Conservation (phyloP, 2,113 vertebrate species). For the Barnardius zonarius region DNA sequence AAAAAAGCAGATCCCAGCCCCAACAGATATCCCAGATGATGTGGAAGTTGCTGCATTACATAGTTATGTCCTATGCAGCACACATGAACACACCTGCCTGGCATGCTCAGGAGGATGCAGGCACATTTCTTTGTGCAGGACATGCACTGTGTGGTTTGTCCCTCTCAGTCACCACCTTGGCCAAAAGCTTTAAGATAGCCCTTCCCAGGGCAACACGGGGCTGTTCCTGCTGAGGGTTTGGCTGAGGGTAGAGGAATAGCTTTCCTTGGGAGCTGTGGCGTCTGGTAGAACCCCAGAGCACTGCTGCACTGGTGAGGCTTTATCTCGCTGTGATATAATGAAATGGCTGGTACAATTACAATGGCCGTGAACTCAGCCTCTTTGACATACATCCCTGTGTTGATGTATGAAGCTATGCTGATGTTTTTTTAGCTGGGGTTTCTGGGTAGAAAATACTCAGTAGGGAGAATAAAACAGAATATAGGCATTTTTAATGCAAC, state of each 20-base stretch:
- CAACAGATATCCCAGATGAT: neutral
- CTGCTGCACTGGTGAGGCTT: neutral
- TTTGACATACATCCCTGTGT: neutral
- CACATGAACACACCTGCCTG: too few relatives aligned
- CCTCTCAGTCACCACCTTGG: neutral
- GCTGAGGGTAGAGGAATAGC: neutral
- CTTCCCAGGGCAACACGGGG: neutral
- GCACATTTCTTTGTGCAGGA: rapidly evolving
- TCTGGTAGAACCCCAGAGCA: neutral
- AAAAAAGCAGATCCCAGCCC: neutral
- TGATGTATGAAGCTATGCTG: neutral
- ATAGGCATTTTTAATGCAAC: neutral
- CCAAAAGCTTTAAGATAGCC: neutral
- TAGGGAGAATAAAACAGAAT: neutral
- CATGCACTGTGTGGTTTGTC: rapidly evolving
- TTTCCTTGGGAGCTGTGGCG: neutral
- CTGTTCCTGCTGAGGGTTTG: neutral
- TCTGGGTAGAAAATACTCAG: neutral
- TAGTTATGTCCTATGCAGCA: too few relatives aligned
- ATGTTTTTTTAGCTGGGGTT: neutral
- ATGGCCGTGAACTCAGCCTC: neutral
- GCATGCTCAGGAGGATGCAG: rapidly evolving
- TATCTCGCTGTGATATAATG: rapidly evolving
- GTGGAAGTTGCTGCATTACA: rapidly evolving
- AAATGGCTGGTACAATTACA: rapidly evolving